A percentile compares a stretch with the other conserved stretches of the same genome.
Evolutionary conservation across 2,888 invertebrate genomes (phyloP).

Genomic region (Agonum fuliginosum): DNA sequence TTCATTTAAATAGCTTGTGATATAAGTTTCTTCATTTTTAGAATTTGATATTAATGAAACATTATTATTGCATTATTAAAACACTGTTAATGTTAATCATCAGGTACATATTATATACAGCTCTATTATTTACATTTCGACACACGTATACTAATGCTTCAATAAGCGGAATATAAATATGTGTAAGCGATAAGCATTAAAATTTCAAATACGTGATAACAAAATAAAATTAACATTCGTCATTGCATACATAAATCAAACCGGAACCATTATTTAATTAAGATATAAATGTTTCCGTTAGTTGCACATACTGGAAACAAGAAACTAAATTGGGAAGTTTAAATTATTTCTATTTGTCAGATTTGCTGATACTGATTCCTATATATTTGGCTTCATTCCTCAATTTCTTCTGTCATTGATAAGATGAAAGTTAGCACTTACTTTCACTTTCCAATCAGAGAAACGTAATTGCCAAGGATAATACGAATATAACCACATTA

Average conservation of each 20-base stretch:
- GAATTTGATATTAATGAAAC: not conserved
- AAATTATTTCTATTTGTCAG: not conserved
- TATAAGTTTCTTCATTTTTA: no score
- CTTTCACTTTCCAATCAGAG: slow-evolving; percentile 48
- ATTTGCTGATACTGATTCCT: not conserved
- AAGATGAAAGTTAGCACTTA: slow-evolving; percentile 23
- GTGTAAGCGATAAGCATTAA: slow-evolving; percentile 9
- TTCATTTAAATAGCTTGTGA: not conserved
- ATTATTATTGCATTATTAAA: not conserved
- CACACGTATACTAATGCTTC: not conserved
- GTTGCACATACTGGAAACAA: not conserved
- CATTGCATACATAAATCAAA: slow-evolving; percentile 1
- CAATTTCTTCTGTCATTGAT: slow-evolving; percentile 19
- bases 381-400: not conserved
- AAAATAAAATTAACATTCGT: slow-evolving; percentile 11
- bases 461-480: slow-evolving; percentile 39
- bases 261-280: not conserved
- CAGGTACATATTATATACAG: not conserved
- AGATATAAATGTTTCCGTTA: not conserved
- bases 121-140: slow-evolving; percentile 2
- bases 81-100: no score
- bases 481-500: not conserved
- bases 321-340: not conserved
- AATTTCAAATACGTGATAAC: slow-evolving; percentile 26
- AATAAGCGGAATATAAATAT: slow-evolving; percentile 1